Base-by-base conservation (phyloP, 2,797 vertebrate genomes). In the Leucoraja ocellata region DNA sequence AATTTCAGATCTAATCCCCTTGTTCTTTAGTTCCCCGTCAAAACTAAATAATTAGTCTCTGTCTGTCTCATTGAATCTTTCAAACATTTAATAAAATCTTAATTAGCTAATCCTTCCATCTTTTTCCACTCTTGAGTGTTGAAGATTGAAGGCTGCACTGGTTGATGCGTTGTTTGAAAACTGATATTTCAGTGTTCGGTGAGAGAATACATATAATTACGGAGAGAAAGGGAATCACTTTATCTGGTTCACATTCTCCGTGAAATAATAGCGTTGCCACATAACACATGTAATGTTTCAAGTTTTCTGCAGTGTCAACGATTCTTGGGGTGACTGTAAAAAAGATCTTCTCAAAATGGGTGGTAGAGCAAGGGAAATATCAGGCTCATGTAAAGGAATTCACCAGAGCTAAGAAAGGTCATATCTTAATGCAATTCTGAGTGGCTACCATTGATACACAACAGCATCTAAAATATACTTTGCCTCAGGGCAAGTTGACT, bases 401-500 rank as follows among this genome's bases (percentile, higher is more conserved):
- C 71, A 68, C 2, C 1, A 32, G 23, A 74, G 68, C 36, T 91
- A 28, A 73, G 88, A 91, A 39, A 71, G 32, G 2, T 4, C 16
- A 46, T 14, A 92, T 92, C 54, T 76, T 58, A 74, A 28, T 14
- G 54, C 21, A 76, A 54, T 46, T 54, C 90, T 58, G 25, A 23
- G 25, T 73, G 39, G 13, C 68, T 74, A 16, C 36, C 21, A 74
- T 46, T 74, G 36, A 54, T 74, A 73, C 68, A 46, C 65, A 91
- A 61, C 54, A 13, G 68, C 68, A 54, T 36, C 90, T 73, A 28
- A 54, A 74, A 91, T 91, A 8, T 74, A 54, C n/a, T 39, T 91
- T 74, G 71, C 90, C 90, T 91, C 39, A 25, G 90, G 90, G 71
- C 90, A 92, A 18, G 39, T 58, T 74, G 90, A 74, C 71, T 74